Percentiles rank a stretch among this genome's conserved stretches.
Conservation (phyloP, 2,888 invertebrate genomes). For the Caenorhabditis sp. region DNA sequence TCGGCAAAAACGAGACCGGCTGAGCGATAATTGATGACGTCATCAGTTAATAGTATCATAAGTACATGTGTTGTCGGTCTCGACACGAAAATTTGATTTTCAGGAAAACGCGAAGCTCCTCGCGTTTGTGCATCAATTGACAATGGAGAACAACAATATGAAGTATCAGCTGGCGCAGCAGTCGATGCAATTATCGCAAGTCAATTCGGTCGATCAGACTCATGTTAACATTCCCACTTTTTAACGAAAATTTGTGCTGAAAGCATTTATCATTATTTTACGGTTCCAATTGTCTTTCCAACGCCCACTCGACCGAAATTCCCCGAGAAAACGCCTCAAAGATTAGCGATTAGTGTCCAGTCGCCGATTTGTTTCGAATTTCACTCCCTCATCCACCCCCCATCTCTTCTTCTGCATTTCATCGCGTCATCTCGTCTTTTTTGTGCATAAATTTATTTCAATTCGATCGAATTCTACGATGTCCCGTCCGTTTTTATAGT, state of each 20-base stretch:
- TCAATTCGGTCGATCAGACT: not conserved
- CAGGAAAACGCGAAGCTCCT: conserved; percentile 46
- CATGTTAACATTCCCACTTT: no score
- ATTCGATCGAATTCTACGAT: not conserved
- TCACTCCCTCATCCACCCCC: conserved; percentile 2
- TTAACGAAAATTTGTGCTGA: no score
- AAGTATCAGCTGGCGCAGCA: not conserved
- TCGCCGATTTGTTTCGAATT: conserved; percentile 10
- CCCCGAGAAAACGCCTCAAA: not conserved
- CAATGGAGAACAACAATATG: conserved; percentile 10
- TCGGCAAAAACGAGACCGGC: conserved; percentile 16
- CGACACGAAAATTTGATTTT: conserved; percentile 34
- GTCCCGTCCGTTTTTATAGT: no score
- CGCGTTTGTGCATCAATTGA: conserved; percentile 5
- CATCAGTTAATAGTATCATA: conserved; percentile 68
- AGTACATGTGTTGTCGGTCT: conserved; percentile 19
- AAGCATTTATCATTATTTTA: no score
- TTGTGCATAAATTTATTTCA: conserved; percentile 5
- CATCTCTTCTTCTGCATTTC: not conserved
- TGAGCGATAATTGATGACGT: conserved; percentile 38
- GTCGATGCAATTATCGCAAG: not conserved
- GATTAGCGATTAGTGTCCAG: not conserved
- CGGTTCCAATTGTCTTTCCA: not conserved
- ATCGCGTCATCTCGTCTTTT: not conserved
- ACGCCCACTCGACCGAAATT: not conserved